Evolutionary conservation across 2,888 invertebrate genomes (phyloP).

Genomic region (Cepaea hortensis): DNA sequence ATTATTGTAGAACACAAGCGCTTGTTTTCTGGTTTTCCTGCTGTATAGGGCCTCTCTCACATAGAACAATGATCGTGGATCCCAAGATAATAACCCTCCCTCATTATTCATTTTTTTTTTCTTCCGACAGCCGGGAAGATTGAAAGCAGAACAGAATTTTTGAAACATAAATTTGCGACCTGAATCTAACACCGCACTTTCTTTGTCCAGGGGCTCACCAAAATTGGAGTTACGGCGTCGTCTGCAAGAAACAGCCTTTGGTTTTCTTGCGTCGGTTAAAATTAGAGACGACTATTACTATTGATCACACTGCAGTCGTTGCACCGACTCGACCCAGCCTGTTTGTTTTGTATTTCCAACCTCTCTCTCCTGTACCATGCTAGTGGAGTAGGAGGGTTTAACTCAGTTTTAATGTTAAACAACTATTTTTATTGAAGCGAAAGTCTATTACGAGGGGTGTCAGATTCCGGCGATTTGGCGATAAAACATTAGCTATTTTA

Average conservation of each 20-base stretch:
- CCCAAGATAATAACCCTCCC: background rate
- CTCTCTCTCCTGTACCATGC: background rate
- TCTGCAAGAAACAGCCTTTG: background rate
- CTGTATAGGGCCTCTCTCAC: background rate
- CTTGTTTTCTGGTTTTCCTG: background rate
- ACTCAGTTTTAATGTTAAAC: background rate
- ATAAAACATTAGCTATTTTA: background rate
- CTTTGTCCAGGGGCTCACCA: background rate
- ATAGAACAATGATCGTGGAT: constrained; percentile 16
- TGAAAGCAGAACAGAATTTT: too few relatives aligned
- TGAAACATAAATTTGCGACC: too few relatives aligned
- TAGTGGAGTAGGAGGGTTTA: background rate
- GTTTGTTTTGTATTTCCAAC: too few relatives aligned
- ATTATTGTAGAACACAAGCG: background rate
- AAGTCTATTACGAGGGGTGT: background rate
- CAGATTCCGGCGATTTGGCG: background rate
- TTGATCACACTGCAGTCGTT: background rate
- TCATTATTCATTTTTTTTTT: background rate
- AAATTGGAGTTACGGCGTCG: background rate
- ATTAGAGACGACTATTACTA: background rate
- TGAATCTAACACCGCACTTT: background rate
- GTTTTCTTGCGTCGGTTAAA: background rate
- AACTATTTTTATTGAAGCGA: background rate
- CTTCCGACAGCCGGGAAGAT: background rate
- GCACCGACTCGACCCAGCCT: too few relatives aligned